Percentiles rank a stretch among this genome's conserved stretches.
phyloP scores from a whole-genome alignment of 2,888 invertebrate genomes.

The Sipunculus nudus region DNA sequence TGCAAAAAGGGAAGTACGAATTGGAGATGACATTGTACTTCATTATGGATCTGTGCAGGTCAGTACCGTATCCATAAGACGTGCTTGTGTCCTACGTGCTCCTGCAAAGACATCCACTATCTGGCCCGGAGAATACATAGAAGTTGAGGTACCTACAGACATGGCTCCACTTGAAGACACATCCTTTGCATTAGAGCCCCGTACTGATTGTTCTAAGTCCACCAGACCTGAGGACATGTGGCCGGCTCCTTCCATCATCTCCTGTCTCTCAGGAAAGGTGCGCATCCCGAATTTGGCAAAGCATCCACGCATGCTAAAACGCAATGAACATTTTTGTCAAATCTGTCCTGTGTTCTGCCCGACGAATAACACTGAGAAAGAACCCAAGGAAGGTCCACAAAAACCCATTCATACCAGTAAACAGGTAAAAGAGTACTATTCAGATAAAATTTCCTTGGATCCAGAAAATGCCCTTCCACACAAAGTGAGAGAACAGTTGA shows the following conservation, averaged over 20 bases:
- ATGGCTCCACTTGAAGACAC: background rate
- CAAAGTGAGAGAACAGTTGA: no score
- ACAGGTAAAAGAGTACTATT: no score
- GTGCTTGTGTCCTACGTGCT: background rate
- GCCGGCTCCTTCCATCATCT: conserved; percentile 1
- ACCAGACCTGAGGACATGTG: background rate
- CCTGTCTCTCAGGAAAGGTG: background rate
- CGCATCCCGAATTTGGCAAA: background rate
- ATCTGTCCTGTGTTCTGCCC: background rate
- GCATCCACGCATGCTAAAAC: background rate
- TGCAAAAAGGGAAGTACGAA: conserved; percentile 9
- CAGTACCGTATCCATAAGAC: background rate
- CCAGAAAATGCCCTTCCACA: no score
- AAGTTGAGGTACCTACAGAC: background rate
- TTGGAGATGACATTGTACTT: conserved; percentile 1
- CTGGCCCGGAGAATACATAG: conserved; percentile 5
- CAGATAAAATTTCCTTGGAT: no score
- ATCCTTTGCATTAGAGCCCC: background rate
- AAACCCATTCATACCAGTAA: no score
- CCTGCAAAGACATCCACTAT: background rate
- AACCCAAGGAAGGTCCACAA: no score
- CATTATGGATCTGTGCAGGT: background rate
- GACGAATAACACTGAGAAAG: no score
- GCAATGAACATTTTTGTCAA: background rate
- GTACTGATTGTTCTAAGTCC: background rate